Base-by-base conservation (phyloP, 2,797 vertebrate genomes). In the Synaphobranchus kaupii region DNA sequence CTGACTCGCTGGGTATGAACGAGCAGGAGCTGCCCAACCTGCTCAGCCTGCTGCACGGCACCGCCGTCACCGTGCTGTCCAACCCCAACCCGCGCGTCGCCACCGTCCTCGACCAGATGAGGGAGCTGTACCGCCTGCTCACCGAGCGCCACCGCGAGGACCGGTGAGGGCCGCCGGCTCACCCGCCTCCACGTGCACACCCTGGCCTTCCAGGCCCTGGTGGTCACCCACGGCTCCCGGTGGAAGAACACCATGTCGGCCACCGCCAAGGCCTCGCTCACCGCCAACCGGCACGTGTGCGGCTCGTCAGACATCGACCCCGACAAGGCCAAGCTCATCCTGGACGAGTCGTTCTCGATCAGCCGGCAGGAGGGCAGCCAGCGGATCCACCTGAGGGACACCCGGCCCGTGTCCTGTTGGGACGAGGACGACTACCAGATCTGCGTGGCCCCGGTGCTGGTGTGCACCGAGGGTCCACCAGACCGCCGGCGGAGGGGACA, bases 241-340 rank as follows among this genome's bases (percentile, higher is more conserved):
- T 97, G 97, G 97, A 97, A 96, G 90, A 97, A 97, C 94, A 97
- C 96, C 63, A 97, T 97, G 97, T 97, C 97, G 0, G 97, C 97
- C 89, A 95, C 95, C 0, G 97, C 96, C 90, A 97, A 97, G 88
- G 97, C 96, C 66, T 97, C 97, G 0, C 96, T 97, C 83, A 97
- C 96, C 0, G 97, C 97, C 17, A 96, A 97, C 94, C 95, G 97
- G 44, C 97, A 97, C 6, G 97, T 97, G 78, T 97, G 97, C n/a
- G 97, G 97, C 88, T 97, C 97, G 0, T 83, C 96, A 0, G 92
- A 96, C 92, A 97, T 97, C 86, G 95, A 97, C 91, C 94, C 95
- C 86, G 95, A 90, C 90, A 97, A 97, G 91, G 97, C 97, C 0
- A 94, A 96, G 86, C 95, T 97, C 88, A 96, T 97, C 88, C 96